Evolutionary conservation across 2,888 invertebrate species (phyloP), one percentile per base, ranked within the genome.

Genomic region (Epistrophe eligans): DNA sequence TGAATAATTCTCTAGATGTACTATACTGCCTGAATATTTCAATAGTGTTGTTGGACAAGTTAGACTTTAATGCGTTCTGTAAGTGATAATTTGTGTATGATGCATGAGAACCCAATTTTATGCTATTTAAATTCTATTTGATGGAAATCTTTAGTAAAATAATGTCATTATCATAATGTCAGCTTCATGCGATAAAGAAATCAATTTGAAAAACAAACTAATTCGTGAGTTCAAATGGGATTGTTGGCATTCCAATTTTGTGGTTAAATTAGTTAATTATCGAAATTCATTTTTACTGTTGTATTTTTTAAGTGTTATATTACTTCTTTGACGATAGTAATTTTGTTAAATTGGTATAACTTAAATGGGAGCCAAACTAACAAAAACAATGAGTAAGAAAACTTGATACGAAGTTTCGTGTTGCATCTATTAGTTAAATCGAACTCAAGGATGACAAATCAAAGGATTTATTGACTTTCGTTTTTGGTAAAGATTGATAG

Each of bases 61-160:
- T 60, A 38, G 55, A 55, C 17, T 48, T 55, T 66, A 60, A 66
- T 40, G 82, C 19, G 32, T 64, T 10, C 50, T 19, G n/a, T n/a
- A 64, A 84, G 74, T 84, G 79, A 79, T 28, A 62, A 60, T 58
- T 45, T 45, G 45, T 81, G 48, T 43, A 17, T 73, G 38, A 60
- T 32, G 19, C 13, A 48, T 60, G 60, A 58, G 57, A 28, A 48
- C 58, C 50, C 43, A 48, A 55, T 32, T 19, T 45, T 32, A 32
- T 50, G 58, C 15, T 32, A n/a, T 5, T 17, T 43, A 32, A 43
- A 6, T 11, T 28, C 11, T 13, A 24, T 40, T 74, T 64, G 19
- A 57, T 48, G n/a, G 28, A 57, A 35, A 19, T 35, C 5, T 7
- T 19, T 48, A 13, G 24, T 24, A 11, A 48, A 10, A n/a, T 24